These are phyloP conservation scores for Thunnus maccoyii DNA, from an alignment of 2,113 vertebrate species.

Conservation along the genomic window DNA sequence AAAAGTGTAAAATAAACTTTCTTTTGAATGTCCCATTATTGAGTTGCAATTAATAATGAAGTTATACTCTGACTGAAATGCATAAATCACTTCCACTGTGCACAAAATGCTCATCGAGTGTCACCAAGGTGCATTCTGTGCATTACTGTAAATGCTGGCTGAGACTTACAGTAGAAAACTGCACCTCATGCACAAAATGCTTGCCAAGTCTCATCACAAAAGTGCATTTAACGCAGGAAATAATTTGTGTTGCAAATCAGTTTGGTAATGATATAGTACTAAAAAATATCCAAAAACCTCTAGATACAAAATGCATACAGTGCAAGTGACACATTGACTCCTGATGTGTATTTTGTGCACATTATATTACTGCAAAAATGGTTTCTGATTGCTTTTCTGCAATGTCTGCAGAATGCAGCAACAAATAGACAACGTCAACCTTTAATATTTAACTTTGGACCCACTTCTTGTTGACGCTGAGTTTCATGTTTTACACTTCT, in stretches of 20 bases:
- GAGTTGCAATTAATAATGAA: conserved; percentile 35
- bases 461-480: too few species aligned
- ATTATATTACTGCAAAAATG: neutral
- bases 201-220: conserved; percentile 14
- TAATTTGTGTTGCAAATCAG: conserved; percentile 9
- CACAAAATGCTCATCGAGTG: neutral
- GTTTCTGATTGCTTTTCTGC: neutral
- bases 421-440: neutral
- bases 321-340: neutral
- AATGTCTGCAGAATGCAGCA: neutral
- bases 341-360: neutral
- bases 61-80: neutral
- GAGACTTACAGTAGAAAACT: neutral
- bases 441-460: neutral
- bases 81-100: conserved; percentile 19
- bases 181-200: conserved; percentile 10
- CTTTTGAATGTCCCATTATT: conserved; percentile 49
- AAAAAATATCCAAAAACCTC: neutral
- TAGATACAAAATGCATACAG: neutral
- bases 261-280: neutral
- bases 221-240: neutral
- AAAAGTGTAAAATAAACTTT: conserved; percentile 57
- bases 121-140: conserved; percentile 2
- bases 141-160: neutral
- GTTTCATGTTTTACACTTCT: too few species aligned